Evolutionary conservation across 2,113 vertebrate species (phyloP), one percentile per base, ranked within the genome.

Genomic region (Sclerurus mexicanus): DNA sequence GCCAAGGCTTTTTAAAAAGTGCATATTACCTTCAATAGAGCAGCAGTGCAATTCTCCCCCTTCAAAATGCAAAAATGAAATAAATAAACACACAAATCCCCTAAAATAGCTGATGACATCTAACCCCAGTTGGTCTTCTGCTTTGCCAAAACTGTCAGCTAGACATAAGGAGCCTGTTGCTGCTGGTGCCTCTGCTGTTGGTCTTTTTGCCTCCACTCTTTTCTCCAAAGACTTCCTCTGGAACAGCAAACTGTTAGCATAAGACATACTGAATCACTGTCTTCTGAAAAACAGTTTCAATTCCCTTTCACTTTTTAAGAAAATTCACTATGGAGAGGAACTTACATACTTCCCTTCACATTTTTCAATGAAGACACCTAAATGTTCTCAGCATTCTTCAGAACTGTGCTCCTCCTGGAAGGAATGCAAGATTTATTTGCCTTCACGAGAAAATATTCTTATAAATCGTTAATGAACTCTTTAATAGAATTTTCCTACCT

Each of bases 211-310:
- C 62, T 96, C 83, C 49, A 37, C 18, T 76, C 63, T 68, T 95
- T 40, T 86, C 95, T 95, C 84, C 84, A 49, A 95, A 96, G 94
- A 55, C 68, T 94, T 97, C 62, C 93, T 86, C 78, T 90, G 21
- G 88, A 97, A 89, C 27, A 85, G 87, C 62, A 86, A 50, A 96
- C 44, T 82, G 93, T 91, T 93, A 77, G 69, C 66, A 49, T 30
- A 85, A 95, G 95, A 93, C 75, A 37, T 95, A 95, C 94, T 90
- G 97, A 97, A 79, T 89, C 97, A 84, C 85, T 93, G 81, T 78
- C 93, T 95, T 79, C 89, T 62, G 24, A 91, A 94, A 96, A 96
- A 84, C 82, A 94, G 50, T 89, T 86, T 89, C 82, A 86, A 89
- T 81, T 79, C 59, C 66, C 84, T 95, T 91, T 80, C 69, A 76